Evolutionary conservation across 2,888 invertebrate species (phyloP).

Genomic region (Lutraria lutraria): DNA sequence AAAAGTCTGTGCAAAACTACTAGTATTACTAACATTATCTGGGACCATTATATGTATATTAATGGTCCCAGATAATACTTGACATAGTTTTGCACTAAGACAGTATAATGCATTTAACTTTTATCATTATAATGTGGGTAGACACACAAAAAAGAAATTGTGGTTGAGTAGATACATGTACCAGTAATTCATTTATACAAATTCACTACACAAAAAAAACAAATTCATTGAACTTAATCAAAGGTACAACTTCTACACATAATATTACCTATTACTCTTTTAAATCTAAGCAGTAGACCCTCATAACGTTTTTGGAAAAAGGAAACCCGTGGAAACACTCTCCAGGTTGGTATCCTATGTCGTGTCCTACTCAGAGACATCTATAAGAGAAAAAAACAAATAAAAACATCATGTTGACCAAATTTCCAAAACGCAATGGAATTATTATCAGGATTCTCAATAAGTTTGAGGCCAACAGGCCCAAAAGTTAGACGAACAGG

Average conservation of each 20-base stretch:
- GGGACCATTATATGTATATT: too few species aligned
- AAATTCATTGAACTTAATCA: neutral
- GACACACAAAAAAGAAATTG: too few species aligned
- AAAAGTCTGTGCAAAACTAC: too few species aligned
- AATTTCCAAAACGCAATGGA: too few species aligned
- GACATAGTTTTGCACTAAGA: too few species aligned
- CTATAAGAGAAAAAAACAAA: neutral
- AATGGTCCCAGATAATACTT: too few species aligned
- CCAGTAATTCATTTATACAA: neutral
- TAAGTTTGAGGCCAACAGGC: too few species aligned
- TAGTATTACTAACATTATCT: too few species aligned
- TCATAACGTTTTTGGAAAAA: conserved; percentile 29
- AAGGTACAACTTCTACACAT: neutral
- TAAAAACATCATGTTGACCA: neutral
- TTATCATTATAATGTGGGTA: too few species aligned
- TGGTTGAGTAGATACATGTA: neutral
- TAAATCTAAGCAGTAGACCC: conserved; percentile 35
- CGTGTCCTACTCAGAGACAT: neutral
- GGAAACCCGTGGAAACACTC: conserved; percentile 32
- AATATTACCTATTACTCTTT: conserved; percentile 30
- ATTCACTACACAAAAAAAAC: neutral
- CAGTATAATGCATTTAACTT: too few species aligned
- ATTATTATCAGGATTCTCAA: too few species aligned
- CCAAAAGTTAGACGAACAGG: too few species aligned
- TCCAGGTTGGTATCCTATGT: neutral